Evolutionary conservation across 2,797 vertebrate genomes (phyloP), one percentile per base, ranked within the genome.

Genomic region (Diceros bicornis): DNA sequence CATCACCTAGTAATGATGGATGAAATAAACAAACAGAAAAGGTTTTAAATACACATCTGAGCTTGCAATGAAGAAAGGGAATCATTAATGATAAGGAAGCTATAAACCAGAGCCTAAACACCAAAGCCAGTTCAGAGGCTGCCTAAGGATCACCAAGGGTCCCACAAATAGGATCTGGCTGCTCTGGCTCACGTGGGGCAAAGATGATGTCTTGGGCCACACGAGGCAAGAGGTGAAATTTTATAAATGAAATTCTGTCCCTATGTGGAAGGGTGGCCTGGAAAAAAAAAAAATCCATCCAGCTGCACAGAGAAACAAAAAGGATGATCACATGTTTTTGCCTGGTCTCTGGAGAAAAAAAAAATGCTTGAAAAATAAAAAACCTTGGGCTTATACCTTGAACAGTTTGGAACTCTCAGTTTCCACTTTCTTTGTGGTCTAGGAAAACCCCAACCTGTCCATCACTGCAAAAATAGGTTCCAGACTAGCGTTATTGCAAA

Each of bases 131-230:
- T 14, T 52, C 69, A 61, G 62, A 82, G 1, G 25, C 50, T 16
- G n/a, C 27, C 32, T 25, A 8, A 20, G 1, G 25, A 34, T 29
- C 18, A 34, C 16, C 10, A 14, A 59, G 29, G 23, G 20, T 47
- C 34, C 61, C 62, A 5, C 0, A 4, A 27, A 34, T 0, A 2
- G 27, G 16, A 1, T 20, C 69, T 52, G 10, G 20, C 14, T 68
- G 16, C 34, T 17, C 6, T 18, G 10, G 47, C 50, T 23, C 41
- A 23, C 0, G 0, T 0, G n/a, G 57, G 21, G 23, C 34, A 57
- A 44, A 81, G 10, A 29, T 0, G 55, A 78, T 29, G 17, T 34
- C 27, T 17, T 52, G 55, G 0, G 7, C 23, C 37, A 23, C 29
- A 50, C 0, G 1, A 27, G 41, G 9, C 55, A 84, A n/a, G 37